Conservation (phyloP, 2,113 vertebrate species). For the Orthonyx spaldingii region DNA sequence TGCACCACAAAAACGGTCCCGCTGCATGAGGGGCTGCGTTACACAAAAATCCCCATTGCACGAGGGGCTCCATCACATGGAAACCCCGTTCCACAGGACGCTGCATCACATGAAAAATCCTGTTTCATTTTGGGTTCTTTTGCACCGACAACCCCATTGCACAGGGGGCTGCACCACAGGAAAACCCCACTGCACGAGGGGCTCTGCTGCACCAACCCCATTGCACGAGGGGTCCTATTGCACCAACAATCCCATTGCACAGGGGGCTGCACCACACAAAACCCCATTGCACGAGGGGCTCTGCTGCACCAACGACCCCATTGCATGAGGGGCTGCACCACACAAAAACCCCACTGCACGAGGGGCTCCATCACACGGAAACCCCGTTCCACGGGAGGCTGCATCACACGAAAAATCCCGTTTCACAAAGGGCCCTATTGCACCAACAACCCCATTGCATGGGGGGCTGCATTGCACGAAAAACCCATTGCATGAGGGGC, state of each 20-base stretch:
- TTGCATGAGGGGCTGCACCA: neutral
- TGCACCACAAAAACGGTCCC: neutral
- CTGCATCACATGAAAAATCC: too few species aligned
- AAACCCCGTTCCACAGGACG: too few species aligned
- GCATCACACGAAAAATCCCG: neutral
- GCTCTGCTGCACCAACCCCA: neutral
- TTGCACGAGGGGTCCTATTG: neutral
- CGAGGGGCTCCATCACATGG: neutral
- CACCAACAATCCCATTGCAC: neutral
- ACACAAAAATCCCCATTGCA: neutral
- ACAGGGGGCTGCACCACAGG: neutral
- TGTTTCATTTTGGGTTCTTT: too few species aligned
- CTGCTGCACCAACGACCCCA: too few species aligned
- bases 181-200: too few species aligned
- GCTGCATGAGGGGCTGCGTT: neutral
- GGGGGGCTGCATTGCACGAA: too few species aligned
- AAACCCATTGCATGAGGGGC: neutral
- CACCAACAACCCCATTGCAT: neutral
- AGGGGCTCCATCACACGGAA: neutral
- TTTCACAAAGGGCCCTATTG: neutral
- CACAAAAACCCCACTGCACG: too few species aligned
- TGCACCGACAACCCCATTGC: neutral
- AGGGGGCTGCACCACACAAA: too few species aligned
- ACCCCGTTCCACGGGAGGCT: too few species aligned
- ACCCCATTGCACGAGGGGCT: neutral